Evolutionary conservation across 1,140 invertebrate species (phyloP).

Genomic region (Elysia chlorotica): DNA sequence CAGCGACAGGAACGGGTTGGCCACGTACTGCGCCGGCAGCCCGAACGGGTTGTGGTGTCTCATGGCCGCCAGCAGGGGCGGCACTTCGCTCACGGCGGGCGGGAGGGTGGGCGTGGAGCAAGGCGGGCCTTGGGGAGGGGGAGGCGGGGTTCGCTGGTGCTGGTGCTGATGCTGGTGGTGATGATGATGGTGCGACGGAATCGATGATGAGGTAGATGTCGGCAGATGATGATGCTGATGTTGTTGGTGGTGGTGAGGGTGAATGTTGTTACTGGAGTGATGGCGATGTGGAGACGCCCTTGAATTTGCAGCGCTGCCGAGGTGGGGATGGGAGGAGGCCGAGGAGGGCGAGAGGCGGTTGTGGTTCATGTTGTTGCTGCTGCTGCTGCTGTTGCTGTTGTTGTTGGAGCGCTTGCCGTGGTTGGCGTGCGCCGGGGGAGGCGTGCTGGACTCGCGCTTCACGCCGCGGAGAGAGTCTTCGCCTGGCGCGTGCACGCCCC

Average conservation of each 20-base stretch:
- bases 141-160: slow-evolving; percentile 32
- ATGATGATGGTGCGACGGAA: slow-evolving; percentile 19
- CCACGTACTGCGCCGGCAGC: slow-evolving; percentile 45
- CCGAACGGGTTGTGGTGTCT: slow-evolving; percentile 43
- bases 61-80: slow-evolving; percentile 34
- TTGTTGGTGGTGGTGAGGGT: too few relatives aligned
- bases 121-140: too few relatives aligned
- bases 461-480: slow-evolving; percentile 18
- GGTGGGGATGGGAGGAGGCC: slow-evolving; percentile 24
- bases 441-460: slow-evolving; percentile 31
- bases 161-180: slow-evolving; percentile 20
- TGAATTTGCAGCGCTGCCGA: slow-evolving; percentile 14
- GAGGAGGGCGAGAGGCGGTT: too few relatives aligned
- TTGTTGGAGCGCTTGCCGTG: slow-evolving; percentile 24
- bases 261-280: background rate
- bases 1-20: slow-evolving; percentile 44
- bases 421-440: slow-evolving; percentile 45
- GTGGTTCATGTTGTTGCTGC: too few relatives aligned
- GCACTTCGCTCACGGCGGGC: too few relatives aligned
- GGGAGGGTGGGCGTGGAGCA: too few relatives aligned
- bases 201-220: too few relatives aligned
- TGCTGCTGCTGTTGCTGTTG: slow-evolving; percentile 22
- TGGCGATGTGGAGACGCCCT: slow-evolving; percentile 13
- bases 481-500: too few relatives aligned
- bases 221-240: too few relatives aligned